Base-by-base conservation (phyloP, 2,113 vertebrate species). In the Ciconia stormi region DNA sequence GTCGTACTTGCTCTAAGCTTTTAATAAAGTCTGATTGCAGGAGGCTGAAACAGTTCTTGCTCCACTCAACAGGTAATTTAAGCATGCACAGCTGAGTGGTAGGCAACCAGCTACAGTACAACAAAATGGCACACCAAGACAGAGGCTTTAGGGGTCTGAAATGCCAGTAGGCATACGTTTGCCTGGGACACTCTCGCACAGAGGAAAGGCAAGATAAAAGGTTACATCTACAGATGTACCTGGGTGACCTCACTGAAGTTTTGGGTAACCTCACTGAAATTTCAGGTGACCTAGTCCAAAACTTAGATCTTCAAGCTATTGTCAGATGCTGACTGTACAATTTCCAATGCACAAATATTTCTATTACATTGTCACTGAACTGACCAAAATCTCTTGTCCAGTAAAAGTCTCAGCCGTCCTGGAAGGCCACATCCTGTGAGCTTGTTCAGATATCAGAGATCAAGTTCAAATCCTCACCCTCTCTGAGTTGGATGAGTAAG, bases 391-490 rank as follows among this genome's bases (percentile, higher is more conserved):
- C 36, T 77, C 63, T 56, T 58, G 13, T 52, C 22, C 38, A 18
- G 29, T 22, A 74, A 46, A 19, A 62, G 18, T 14, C 38, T 79
- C 22, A 55, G 29, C 7, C 27, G 7, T 88, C 26, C 44, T n/a
- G 27, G 25, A 22, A 92, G 29, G 13, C 22, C 26, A n/a, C 6
- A 3, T 52, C 40, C 40, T 62, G 2, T 30, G 56, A 90, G 23
- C 0, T 0, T 34, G 13, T 25, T 89, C 22, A 61, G 29, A 25
- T 47, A 70, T 7, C 2, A 1, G 59, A 81, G 16, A 61, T 36
- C 20, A 53, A 44, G 10, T 70, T 84, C 63, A 30, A 72, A 89
- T 65, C 3, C 34, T 44, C 10, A 23, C 9, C 26, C 9, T 14
- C 7, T 82, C 46, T 80, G 53, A 34, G 16, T 30, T 19, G 15